phyloP scores from a whole-genome alignment of 2,888 invertebrate genomes.

The Acleris cristana region DNA sequence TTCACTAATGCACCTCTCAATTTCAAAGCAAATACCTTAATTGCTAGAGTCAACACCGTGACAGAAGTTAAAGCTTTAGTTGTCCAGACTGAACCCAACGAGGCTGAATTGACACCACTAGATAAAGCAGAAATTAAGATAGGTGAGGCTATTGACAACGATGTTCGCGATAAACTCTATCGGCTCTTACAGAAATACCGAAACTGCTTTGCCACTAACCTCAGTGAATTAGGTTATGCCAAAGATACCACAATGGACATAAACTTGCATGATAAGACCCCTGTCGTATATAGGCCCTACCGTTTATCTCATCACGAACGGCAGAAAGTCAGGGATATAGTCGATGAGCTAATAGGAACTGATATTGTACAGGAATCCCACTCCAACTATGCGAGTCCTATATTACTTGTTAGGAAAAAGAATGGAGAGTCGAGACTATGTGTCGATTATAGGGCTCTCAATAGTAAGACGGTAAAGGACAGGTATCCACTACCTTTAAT shows the following conservation, averaged over 20 bases:
- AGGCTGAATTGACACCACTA: slow-evolving; percentile 1
- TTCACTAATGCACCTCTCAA: neutral
- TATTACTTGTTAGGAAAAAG: slow-evolving; percentile 47
- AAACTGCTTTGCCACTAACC: slow-evolving; percentile 6
- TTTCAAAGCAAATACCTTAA: neutral
- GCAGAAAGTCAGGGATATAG: slow-evolving; percentile 11
- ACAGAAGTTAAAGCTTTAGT: slow-evolving; percentile 1
- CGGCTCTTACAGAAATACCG: slow-evolving; percentile 1
- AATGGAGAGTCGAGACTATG: slow-evolving; percentile 18
- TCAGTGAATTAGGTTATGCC: slow-evolving; percentile 12
- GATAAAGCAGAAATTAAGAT: neutral
- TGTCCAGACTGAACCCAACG: neutral
- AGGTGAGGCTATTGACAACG: neutral
- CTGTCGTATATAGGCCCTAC: slow-evolving; percentile 19
- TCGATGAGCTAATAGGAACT: slow-evolving; percentile 21
- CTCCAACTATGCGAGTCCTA: slow-evolving; percentile 47
- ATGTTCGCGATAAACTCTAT: neutral
- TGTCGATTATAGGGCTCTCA: slow-evolving; percentile 45
- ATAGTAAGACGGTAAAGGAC: slow-evolving; percentile 41
- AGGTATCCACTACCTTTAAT: slow-evolving; percentile 21
- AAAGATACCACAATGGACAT: slow-evolving; percentile 12
- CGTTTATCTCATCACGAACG: slow-evolving; percentile 14
- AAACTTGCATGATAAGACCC: slow-evolving; percentile 3
- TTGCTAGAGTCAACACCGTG: neutral
- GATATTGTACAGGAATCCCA: slow-evolving; percentile 32